Percentiles rank a stretch among this genome's conserved stretches.
Conservation (phyloP, 2,888 invertebrate species). For the Conistra vaccinii region DNA sequence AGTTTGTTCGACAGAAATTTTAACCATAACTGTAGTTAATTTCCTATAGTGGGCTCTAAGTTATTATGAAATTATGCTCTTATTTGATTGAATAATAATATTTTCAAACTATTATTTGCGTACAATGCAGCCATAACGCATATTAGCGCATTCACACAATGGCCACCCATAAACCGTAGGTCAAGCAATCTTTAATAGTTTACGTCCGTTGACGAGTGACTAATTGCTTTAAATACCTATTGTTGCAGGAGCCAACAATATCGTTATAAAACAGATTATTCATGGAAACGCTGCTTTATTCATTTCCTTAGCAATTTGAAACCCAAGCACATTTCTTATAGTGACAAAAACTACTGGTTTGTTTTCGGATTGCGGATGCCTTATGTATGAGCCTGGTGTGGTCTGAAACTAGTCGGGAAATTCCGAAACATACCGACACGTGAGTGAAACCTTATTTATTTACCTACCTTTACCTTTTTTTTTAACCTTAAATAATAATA, state of each 20-base stretch:
- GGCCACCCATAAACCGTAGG: constrained; percentile 30
- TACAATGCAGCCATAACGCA: constrained; percentile 10
- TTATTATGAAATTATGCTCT: not conserved
- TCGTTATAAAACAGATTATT: constrained; percentile 42
- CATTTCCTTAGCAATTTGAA: constrained; percentile 28
- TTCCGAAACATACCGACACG: not conserved
- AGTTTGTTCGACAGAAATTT: constrained; percentile 27
- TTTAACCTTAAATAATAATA: not conserved
- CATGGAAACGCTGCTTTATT: constrained; percentile 20
- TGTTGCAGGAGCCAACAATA: constrained; percentile 47
- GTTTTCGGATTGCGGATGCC: not conserved
- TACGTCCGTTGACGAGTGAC: constrained; percentile 40
- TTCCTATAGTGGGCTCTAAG: not conserved
- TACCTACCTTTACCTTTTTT: too few species aligned
- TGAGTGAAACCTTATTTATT: not conserved
- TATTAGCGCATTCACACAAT: constrained; percentile 37
- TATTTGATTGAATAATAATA: constrained; percentile 9
- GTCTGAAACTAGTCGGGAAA: not conserved
- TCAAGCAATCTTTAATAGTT: constrained; percentile 47
- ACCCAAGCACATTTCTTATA: not conserved
- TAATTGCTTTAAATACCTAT: constrained; percentile 55
- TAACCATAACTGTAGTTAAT: not conserved
- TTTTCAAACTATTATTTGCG: not conserved
- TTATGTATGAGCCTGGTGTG: not conserved
- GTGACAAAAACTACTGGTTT: not conserved